Percentiles rank a stretch among this genome's conserved stretches.
Conservation (phyloP, 35 echinoderm and acorn worm genomes). For the Patiria miniata region DNA sequence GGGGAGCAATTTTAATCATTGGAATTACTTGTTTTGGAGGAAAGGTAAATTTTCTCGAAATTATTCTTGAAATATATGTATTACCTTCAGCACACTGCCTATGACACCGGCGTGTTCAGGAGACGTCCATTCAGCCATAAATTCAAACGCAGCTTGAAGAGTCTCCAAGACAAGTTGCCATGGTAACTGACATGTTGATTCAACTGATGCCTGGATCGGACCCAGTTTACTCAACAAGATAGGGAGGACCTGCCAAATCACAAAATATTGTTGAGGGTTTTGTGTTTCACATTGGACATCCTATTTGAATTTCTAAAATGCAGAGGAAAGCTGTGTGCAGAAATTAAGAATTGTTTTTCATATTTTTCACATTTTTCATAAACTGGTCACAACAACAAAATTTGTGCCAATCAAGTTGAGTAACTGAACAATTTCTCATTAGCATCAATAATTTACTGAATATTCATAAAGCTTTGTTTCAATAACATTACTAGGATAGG, state of each 20-base stretch:
- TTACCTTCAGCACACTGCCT: slow-evolving; percentile 63
- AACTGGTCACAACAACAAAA: too few species aligned
- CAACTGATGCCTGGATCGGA: neutral
- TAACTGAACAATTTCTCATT: too few species aligned
- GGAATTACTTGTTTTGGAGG: too few species aligned
- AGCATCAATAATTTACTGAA: too few species aligned
- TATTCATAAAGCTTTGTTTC: too few species aligned
- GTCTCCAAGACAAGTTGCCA: slow-evolving; percentile 58
- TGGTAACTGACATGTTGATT: neutral
- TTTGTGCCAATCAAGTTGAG: too few species aligned
- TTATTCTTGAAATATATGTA: neutral
- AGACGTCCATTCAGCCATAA: slow-evolving; percentile 44
- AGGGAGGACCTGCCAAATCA: slow-evolving; percentile 39
- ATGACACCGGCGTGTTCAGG: slow-evolving; percentile 49
- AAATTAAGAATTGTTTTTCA: neutral
- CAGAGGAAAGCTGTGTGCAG: slow-evolving; percentile 5
- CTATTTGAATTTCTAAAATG: neutral
- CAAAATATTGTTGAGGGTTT: too few species aligned
- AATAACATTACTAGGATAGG: too few species aligned
- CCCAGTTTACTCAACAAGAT: slow-evolving; percentile 58
- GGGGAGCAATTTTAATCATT: too few species aligned
- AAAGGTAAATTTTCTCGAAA: too few species aligned
- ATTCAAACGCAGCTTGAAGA: slow-evolving; percentile 52
- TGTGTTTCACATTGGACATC: too few species aligned
- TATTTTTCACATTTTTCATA: too few species aligned